Percentiles rank a stretch among this genome's conserved stretches.
Evolutionary conservation across 2,113 vertebrate species (phyloP).

Genomic region (Conger conger): DNA sequence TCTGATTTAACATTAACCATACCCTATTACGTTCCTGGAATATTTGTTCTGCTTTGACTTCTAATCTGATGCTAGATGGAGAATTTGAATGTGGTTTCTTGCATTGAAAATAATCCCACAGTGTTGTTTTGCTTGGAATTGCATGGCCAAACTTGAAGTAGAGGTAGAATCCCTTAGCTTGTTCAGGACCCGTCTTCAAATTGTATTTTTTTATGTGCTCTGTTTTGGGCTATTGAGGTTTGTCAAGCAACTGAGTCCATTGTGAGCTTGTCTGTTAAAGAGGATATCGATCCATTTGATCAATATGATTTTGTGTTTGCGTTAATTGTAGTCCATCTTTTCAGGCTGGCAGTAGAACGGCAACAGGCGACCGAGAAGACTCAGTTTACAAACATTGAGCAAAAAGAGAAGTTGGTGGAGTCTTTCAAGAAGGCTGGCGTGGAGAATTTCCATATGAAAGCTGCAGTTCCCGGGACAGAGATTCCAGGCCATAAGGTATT

Average conservation of each 20-base stretch:
- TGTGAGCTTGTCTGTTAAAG: not conserved
- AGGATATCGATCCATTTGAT: not conserved
- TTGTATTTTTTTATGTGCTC: too few relatives aligned
- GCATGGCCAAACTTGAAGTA: too few relatives aligned
- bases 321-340: conserved; percentile 19
- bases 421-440: conserved; percentile 74
- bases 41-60: not conserved
- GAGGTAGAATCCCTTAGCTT: too few relatives aligned
- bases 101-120: too few relatives aligned
- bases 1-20: too few relatives aligned
- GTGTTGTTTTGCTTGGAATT: too few relatives aligned
- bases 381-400: conserved; percentile 43
- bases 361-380: conserved; percentile 63
- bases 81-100: not conserved
- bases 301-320: conserved; percentile 6
- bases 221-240: not conserved
- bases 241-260: not conserved
- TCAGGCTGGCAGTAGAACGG: conserved; percentile 81
- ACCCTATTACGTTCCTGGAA: too few relatives aligned
- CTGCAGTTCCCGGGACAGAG: conserved; percentile 92
- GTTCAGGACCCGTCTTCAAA: too few relatives aligned
- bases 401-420: conserved; percentile 54
- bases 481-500: conserved; percentile 84
- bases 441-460: conserved; percentile 84
- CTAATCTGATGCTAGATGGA: not conserved